phyloP scores from a whole-genome alignment of 2,797 vertebrate genomes.

The Malacoctenus gilli region DNA sequence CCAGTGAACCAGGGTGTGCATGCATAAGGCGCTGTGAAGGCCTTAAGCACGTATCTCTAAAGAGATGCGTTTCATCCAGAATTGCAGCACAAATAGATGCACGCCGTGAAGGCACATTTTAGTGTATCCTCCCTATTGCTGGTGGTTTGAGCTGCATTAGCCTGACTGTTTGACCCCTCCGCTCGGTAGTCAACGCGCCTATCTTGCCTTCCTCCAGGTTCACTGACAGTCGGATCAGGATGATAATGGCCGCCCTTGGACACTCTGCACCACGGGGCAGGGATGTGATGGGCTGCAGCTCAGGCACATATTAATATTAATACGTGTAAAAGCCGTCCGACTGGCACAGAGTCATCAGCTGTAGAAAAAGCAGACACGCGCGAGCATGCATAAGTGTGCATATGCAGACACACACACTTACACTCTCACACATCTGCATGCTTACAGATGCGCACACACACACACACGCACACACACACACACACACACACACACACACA shows the following conservation, averaged over 20 bases:
- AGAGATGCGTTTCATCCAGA: constrained; percentile 37
- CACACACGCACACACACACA: constrained; percentile 74
- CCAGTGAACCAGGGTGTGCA: background rate
- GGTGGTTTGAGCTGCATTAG: constrained; percentile 69
- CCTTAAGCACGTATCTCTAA: constrained; percentile 24
- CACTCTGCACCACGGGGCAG: constrained; percentile 76
- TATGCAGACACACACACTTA: constrained; percentile 25
- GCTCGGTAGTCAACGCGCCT: constrained; percentile 45
- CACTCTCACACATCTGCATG: constrained; percentile 50
- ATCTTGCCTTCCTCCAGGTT: constrained; percentile 67
- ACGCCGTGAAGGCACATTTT: constrained; percentile 36
- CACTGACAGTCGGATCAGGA: constrained; percentile 68
- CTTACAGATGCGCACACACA: constrained; percentile 51
- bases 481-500: too few relatives aligned
- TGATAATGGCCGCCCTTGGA: constrained; percentile 81
- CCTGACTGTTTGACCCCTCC: constrained; percentile 76
- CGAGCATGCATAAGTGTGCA: constrained; percentile 36
- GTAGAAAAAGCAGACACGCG: constrained; percentile 35
- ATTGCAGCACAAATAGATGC: constrained; percentile 49
- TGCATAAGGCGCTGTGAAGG: constrained; percentile 24
- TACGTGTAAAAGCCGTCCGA: constrained; percentile 82
- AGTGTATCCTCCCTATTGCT: constrained; percentile 32
- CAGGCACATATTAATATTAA: constrained; percentile 86
- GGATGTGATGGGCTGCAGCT: constrained; percentile 75
- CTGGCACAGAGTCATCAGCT: constrained; percentile 78